Evolutionary conservation across 2,888 invertebrate genomes (phyloP).

Genomic region (Heliconius hortense): DNA sequence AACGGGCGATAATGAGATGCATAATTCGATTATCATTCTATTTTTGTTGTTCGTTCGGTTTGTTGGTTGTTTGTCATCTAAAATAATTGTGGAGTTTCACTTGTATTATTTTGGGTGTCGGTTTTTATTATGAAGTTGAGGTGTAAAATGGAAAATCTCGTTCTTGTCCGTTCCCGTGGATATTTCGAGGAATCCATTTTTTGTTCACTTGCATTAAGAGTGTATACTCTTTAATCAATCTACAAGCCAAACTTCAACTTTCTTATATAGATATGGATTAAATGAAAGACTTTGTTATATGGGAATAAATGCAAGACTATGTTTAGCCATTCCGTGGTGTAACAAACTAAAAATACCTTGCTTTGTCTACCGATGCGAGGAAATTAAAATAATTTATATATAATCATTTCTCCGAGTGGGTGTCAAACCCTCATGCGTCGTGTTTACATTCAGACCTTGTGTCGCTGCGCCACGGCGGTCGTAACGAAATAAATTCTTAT

Average conservation of each 20-base stretch:
- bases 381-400: too few relatives aligned
- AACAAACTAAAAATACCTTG: too few relatives aligned
- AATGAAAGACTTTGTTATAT: too few relatives aligned
- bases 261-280: not conserved
- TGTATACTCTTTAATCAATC: not conserved
- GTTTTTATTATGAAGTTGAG: not conserved
- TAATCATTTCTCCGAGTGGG: too few relatives aligned
- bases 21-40: constrained; percentile 66
- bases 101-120: not conserved
- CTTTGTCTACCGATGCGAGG: too few relatives aligned
- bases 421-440: too few relatives aligned
- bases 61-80: constrained; percentile 23
- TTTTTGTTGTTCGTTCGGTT: constrained; percentile 40
- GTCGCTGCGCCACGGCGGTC: too few relatives aligned
- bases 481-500: too few relatives aligned
- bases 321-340: too few relatives aligned
- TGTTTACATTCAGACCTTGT: too few relatives aligned
- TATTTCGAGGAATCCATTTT: not conserved
- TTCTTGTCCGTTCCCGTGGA: not conserved
- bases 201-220: too few relatives aligned
- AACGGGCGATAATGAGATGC: constrained; percentile 76
- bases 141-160: not conserved
- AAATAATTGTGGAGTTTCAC: constrained; percentile 6
- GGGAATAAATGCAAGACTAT: too few relatives aligned
- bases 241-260: not conserved